phyloP scores from a whole-genome alignment of 2,797 vertebrate genomes.

The Darevskia nairensis region DNA sequence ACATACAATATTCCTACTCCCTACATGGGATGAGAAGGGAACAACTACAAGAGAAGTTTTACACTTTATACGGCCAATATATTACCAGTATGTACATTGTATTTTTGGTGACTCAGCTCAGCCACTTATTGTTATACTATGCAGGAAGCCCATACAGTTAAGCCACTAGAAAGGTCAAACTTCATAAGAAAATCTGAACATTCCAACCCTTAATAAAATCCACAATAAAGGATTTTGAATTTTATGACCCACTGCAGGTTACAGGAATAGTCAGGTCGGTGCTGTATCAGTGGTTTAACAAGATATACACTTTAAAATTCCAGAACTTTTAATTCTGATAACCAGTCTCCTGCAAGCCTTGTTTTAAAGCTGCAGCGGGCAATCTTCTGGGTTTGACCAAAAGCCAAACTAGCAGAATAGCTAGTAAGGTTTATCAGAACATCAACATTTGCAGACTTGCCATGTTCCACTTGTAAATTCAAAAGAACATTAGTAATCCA shows the following conservation, averaged over 20 bases:
- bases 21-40: too few relatives aligned
- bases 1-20: too few relatives aligned
- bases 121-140: conserved; percentile 12
- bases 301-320: not conserved
- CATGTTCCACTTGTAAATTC: not conserved
- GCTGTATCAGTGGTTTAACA: not conserved
- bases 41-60: too few relatives aligned
- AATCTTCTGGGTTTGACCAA: not conserved
- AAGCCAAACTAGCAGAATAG: not conserved
- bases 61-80: too few relatives aligned
- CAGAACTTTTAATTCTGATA: not conserved
- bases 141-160: too few relatives aligned
- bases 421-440: not conserved
- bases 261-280: too few relatives aligned
- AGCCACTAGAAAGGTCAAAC: too few relatives aligned
- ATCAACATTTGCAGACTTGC: not conserved
- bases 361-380: not conserved
- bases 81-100: too few relatives aligned
- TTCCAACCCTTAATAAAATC: too few relatives aligned
- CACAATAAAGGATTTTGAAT: too few relatives aligned
- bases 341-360: not conserved
- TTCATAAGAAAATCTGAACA: too few relatives aligned
- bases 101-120: not conserved
- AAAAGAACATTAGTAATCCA: not conserved
- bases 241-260: too few relatives aligned